These are phyloP conservation scores for Xyrauchen texanus DNA, from an alignment of 2,113 vertebrate genomes.

Conservation along the genomic window DNA sequence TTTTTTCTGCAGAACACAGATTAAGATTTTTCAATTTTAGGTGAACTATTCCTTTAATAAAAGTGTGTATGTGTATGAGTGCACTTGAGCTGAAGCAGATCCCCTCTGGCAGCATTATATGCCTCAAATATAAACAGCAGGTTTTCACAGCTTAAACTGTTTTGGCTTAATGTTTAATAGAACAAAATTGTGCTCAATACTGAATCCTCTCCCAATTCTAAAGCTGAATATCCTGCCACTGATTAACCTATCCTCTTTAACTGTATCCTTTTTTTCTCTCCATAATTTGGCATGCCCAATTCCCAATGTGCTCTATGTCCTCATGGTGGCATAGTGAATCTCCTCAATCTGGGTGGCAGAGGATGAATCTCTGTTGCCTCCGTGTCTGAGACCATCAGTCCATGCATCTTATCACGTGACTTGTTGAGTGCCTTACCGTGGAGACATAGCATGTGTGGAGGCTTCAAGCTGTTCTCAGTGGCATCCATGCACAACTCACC, in stretches of 20 bases:
- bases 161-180: slow-evolving; percentile 21
- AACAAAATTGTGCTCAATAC: background rate
- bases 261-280: too few species aligned
- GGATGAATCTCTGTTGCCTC: too few species aligned
- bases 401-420: too few species aligned
- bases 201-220: background rate
- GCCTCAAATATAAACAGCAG: background rate
- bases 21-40: background rate
- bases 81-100: background rate
- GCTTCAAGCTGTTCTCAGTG: too few species aligned
- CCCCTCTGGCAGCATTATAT: background rate
- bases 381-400: too few species aligned
- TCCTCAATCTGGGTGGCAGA: too few species aligned
- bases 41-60: background rate
- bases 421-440: too few species aligned
- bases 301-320: too few species aligned
- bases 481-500: too few species aligned
- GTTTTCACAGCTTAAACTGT: slow-evolving; percentile 1
- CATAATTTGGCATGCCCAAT: too few species aligned
- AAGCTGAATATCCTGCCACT: background rate
- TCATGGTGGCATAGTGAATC: too few species aligned
- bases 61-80: background rate
- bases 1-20: background rate
- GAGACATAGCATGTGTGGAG: too few species aligned
- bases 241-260: slow-evolving; percentile 10